Base-by-base conservation (phyloP, 1,140 invertebrate genomes). In the Galleria mellonella region DNA sequence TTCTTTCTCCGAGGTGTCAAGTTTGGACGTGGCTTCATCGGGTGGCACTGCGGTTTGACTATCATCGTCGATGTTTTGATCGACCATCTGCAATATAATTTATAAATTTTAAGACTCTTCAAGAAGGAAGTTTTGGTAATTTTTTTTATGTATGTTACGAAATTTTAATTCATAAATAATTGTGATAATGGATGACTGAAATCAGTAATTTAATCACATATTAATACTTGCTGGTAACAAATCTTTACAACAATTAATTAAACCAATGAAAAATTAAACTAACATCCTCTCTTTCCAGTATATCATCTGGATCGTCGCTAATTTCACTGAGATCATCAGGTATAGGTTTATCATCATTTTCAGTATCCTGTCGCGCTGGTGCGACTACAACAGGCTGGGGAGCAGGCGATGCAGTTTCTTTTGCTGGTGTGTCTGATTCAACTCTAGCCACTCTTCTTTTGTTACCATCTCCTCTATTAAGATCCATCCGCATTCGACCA, bases 221-320 rank as follows among this genome's bases (percentile, higher is more conserved):
- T n/a, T n/a, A n/a, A n/a, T n/a, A n/a, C n/a, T n/a, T n/a, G n/a
- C n/a, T n/a, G n/a, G n/a, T n/a, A n/a, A n/a, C n/a, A n/a, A n/a
- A n/a, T n/a, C n/a, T n/a, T n/a, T n/a, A n/a, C n/a, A n/a, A n/a
- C n/a, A n/a, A n/a, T n/a, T n/a, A n/a, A 43, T 30, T 17, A 0
- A 48, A 29, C 15, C 6, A 23, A 23, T 3, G 6, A 3, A 23
- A 23, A 23, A 23, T 3, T 2, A 23, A 23, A 73, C 82, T 81
- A 79, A 90, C 92, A 74, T 93, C 92, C 53, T 92, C 92, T 77
- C 91, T 89, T 55, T 94, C 93, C 0, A 95, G 85, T 63, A 95
- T 95, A 54, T 95, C 94, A 78, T 95, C 94, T 37, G 93, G 92
- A 81, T 94, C 94, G 67, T 95, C 94, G 67, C 93, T 94, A 28